These are phyloP conservation scores for Stichodactyla mertensii DNA, from an alignment of 64 coral and sea anemone genomes.

Conservation along the genomic window DNA sequence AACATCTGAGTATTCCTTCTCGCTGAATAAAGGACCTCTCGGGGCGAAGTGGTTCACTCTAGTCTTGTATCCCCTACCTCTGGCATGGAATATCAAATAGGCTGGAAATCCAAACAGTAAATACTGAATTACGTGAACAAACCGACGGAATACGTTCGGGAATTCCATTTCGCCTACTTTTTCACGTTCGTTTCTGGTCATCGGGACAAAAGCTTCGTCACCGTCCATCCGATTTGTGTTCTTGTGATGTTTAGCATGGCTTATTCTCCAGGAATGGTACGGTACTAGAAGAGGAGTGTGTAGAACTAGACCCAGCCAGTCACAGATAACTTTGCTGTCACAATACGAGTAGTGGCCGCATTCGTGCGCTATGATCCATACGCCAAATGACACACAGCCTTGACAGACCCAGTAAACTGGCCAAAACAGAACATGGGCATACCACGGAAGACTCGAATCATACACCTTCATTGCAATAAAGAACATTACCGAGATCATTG, in stretches of 20 bases:
- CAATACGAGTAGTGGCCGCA: conserved; percentile 87
- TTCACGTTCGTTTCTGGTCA: conserved; percentile 52
- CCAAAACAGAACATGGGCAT: conserved; percentile 65
- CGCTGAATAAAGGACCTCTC: conserved; percentile 48
- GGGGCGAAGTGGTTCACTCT: conserved; percentile 63
- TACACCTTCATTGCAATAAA: conserved; percentile 44
- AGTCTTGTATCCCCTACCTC: conserved; percentile 41
- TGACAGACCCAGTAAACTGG: conserved; percentile 86
- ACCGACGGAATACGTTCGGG: conserved; percentile 56
- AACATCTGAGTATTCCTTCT: conserved; percentile 78
- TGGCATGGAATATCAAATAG: conserved; percentile 64
- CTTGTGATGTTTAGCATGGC: conserved; percentile 68
- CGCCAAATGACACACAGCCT: conserved; percentile 58
- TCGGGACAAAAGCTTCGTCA: conserved; percentile 86
- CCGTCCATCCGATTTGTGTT: conserved; percentile 87
- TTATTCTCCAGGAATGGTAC: conserved; percentile 82
- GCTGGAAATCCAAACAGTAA: conserved; percentile 69
- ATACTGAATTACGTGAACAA: conserved; percentile 51
- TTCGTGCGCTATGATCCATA: conserved; percentile 90
- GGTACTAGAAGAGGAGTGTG: conserved; percentile 71
- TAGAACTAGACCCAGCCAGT: conserved; percentile 61
- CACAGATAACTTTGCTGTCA: conserved; percentile 60
- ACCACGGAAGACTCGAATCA: conserved; percentile 49
- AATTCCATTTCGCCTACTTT: conserved; percentile 55
- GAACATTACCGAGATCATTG: conserved; percentile 37